Conservation (phyloP, 1,140 invertebrate species). For the Pectinophora gossypiella region DNA sequence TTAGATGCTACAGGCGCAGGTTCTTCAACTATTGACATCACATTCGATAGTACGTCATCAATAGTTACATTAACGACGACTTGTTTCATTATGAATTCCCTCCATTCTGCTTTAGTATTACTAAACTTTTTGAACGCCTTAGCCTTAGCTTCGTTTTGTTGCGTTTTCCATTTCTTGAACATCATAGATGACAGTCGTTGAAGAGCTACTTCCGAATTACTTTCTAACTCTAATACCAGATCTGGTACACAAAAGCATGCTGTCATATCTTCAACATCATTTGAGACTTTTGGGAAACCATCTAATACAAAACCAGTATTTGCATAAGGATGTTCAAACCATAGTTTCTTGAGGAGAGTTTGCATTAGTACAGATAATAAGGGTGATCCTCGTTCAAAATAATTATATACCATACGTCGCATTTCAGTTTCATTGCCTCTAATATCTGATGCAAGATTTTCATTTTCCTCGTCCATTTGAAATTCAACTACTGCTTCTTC, state of each 20-base stretch:
- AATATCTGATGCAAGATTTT: constrained; percentile 34
- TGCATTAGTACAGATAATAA: constrained; percentile 51
- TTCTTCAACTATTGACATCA: neutral
- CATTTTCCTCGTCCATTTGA: constrained; percentile 44
- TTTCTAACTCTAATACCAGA: constrained; percentile 68
- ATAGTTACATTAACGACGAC: constrained; percentile 44
- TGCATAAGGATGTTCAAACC: constrained; percentile 67
- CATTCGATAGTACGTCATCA: constrained; percentile 26
- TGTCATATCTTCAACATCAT: constrained; percentile 71
- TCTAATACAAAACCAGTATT: constrained; percentile 74
- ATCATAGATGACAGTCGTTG: constrained; percentile 47
- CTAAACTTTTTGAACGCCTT: constrained; percentile 36
- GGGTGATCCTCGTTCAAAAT: constrained; percentile 57
- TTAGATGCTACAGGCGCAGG: neutral
- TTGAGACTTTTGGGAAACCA: constrained; percentile 72
- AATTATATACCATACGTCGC: constrained; percentile 48
- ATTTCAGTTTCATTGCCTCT: constrained; percentile 51
- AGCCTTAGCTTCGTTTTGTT: constrained; percentile 41
- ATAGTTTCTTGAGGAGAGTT: constrained; percentile 63
- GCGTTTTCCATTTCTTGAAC: constrained; percentile 59
- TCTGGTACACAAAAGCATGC: constrained; percentile 73
- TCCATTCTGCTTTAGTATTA: constrained; percentile 36
- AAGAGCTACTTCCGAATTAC: constrained; percentile 40
- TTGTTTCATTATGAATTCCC: constrained; percentile 40
- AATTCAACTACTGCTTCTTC: constrained; percentile 44